Evolutionary conservation across 1,140 invertebrate species (phyloP), one percentile per base, ranked within the genome.

Genomic region (Drosophila azteca): DNA sequence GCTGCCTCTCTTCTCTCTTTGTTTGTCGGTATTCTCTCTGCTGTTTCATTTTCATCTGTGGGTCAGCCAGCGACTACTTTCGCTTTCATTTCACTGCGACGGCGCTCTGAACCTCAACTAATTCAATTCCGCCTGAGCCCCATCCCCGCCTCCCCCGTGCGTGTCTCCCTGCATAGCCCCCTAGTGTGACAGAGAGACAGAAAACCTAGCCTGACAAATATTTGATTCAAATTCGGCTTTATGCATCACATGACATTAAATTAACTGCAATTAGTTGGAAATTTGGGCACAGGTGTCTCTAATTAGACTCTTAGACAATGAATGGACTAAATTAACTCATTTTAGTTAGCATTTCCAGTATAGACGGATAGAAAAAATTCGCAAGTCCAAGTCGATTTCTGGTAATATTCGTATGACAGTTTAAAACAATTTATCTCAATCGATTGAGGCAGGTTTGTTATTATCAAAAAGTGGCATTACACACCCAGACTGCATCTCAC

Each of bases 1-100:
- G 9, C 26, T 53, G 15, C 8, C 8, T 46, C 41, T 46, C 20
- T 53, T 68, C 24, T 41, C 49, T 48, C 49, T 35, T 13, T 39
- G n/a, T 7, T 39, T 65, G 5, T 44, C 13, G 11, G 22, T 8
- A 61, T 20, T 63, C 61, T 83, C 75, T 79, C 66, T 5, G 5
- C 9, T 75, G 75, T 75, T 44, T 45, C 46, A 83, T 53, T 75
- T 79, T 77, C 54, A 63, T 65, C 61, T 85, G 54, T 79, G 46
- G 80, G 77, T 73, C 72, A 77, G 50, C 31, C 43, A 57, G 60
- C 60, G 53, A 54, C 15, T 51, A 85, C 81, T 84, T 77, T 84
- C 81, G 73, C 51, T 84, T 84, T 84, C 81, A 66, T 51, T 85
- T 75, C 51, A 67, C 48, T 85, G 69, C 70, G 59, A 17, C 54